A percentile compares a stretch with the other conserved stretches of the same genome.
Evolutionary conservation across 2,797 vertebrate species (phyloP).

Genomic region (Schizothorax lantsangensis): DNA sequence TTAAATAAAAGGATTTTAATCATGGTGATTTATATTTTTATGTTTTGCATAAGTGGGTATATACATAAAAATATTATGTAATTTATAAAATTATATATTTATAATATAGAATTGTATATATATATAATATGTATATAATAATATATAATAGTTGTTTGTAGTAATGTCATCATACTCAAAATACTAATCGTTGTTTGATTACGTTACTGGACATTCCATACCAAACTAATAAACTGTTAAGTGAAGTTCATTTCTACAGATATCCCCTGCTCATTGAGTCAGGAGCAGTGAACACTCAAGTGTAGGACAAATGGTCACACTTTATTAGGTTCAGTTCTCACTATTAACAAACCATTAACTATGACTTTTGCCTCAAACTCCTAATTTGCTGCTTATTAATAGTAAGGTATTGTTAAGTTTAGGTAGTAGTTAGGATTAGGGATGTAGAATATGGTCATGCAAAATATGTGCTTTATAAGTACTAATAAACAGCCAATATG

Average conservation of each 20-base stretch:
- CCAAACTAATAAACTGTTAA: not conserved
- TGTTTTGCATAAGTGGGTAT: not conserved
- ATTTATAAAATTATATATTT: not conserved
- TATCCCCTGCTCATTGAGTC: not conserved
- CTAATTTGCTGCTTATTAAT: not conserved
- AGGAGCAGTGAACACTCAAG: not conserved
- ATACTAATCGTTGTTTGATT: not conserved
- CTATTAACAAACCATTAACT: not conserved
- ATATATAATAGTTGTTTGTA: not conserved
- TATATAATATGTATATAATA: not conserved
- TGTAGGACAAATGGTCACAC: not conserved
- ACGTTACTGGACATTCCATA: not conserved
- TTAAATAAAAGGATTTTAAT: not conserved
- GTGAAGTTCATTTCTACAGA: not conserved
- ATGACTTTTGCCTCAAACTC: not conserved
- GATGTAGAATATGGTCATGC: not conserved
- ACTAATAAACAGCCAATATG: not conserved
- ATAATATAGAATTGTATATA: not conserved
- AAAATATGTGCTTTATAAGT: not conserved
- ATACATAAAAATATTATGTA: not conserved
- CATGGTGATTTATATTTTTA: not conserved
- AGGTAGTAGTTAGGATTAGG: not conserved
- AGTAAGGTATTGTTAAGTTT: not conserved
- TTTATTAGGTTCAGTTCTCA: not conserved
- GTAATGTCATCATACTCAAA: not conserved